Percentiles rank a stretch among this genome's conserved stretches.
phyloP scores from a whole-genome alignment of 2,113 vertebrate species.

The Stictonetta naevosa region DNA sequence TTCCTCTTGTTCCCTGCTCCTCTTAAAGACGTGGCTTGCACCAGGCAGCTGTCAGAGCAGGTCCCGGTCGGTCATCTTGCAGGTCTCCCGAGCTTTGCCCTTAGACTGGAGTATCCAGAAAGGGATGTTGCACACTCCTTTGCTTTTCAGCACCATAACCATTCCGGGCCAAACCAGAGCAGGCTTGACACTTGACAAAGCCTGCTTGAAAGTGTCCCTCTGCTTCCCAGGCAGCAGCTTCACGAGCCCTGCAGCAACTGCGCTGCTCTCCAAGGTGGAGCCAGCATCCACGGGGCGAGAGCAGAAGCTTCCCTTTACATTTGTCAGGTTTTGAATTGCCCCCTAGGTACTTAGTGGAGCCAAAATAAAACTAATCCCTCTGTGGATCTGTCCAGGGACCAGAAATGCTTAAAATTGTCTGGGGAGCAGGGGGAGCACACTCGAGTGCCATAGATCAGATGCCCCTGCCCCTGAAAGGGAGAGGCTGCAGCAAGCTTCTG shows the following conservation, averaged over 20 bases:
- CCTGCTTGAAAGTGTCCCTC: neutral
- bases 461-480: neutral
- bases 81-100: neutral
- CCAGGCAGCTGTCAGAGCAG: neutral
- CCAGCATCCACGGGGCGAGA: neutral
- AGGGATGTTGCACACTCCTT: neutral
- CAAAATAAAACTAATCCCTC: neutral
- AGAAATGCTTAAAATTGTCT: neutral
- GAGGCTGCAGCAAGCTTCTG: neutral
- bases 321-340: neutral
- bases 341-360: neutral
- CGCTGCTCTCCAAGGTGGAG: neutral
- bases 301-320: neutral
- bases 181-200: slow-evolving; percentile 10
- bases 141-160: neutral
- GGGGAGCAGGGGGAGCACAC: neutral
- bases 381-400: neutral
- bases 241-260: neutral
- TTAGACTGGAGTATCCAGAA: slow-evolving; percentile 7
- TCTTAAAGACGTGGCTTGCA: neutral
- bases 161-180: neutral
- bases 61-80: neutral
- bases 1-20: neutral
- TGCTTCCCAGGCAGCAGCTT: neutral
- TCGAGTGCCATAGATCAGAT: neutral